Conservation (phyloP, 1,140 invertebrate species). For the Drosophila tani region DNA sequence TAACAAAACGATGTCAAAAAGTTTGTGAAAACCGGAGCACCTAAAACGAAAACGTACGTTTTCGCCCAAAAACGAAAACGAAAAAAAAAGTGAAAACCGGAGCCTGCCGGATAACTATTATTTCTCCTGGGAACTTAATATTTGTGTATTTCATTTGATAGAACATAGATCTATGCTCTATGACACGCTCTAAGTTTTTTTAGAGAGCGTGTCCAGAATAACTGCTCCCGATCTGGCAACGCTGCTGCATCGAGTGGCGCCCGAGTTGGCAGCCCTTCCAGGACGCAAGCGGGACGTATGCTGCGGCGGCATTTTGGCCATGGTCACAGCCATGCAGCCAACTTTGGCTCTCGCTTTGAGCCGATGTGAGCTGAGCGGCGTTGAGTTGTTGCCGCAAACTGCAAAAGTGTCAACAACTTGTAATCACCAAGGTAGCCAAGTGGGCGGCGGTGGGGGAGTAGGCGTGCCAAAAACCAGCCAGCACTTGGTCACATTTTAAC, state of each 20-base stretch:
- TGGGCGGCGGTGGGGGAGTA: slow-evolving; percentile 8
- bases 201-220: too few species aligned
- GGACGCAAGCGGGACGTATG: slow-evolving; percentile 19
- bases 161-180: too few species aligned
- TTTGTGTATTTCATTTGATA: background rate
- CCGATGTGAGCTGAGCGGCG: slow-evolving; percentile 34
- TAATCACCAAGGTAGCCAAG: slow-evolving; percentile 63
- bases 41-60: too few species aligned
- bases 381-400: slow-evolving; percentile 78
- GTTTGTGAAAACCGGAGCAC: too few species aligned
- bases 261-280: slow-evolving; percentile 62
- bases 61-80: too few species aligned
- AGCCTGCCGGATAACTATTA: too few species aligned
- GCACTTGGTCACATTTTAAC: slow-evolving; percentile 81
- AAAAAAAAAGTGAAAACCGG: too few species aligned
- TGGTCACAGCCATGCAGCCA: slow-evolving; percentile 63
- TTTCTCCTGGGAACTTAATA: background rate
- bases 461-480: slow-evolving; percentile 58
- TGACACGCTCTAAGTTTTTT: too few species aligned
- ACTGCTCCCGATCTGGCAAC: slow-evolving; percentile 21
- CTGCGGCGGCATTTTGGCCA: slow-evolving; percentile 63
- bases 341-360: slow-evolving; percentile 73
- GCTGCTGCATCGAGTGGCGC: slow-evolving; percentile 24
- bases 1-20: too few species aligned
- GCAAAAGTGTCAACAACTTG: slow-evolving; percentile 82